Percentiles rank a stretch among this genome's conserved stretches.
Conservation (phyloP, 2,888 invertebrate genomes). For the Rosalia funebris region DNA sequence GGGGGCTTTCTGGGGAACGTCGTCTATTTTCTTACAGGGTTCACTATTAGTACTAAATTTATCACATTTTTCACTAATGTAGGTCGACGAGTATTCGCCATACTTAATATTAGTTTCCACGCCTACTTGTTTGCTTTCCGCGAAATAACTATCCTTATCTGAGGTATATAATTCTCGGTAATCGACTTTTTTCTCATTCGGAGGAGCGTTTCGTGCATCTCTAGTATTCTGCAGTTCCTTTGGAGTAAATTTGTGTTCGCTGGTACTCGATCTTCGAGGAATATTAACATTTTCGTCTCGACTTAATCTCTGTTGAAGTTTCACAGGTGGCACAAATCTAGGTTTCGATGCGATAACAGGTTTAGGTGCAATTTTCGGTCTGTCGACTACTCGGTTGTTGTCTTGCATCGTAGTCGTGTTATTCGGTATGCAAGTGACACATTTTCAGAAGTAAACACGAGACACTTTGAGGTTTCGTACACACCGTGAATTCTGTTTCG, state of each 20-base stretch:
- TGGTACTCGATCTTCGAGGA: conserved; percentile 21
- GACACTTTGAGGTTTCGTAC: conserved; percentile 17
- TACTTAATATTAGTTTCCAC: conserved; percentile 48
- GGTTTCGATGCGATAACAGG: conserved; percentile 60
- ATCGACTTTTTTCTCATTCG: conserved; percentile 39
- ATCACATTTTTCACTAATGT: conserved; percentile 58
- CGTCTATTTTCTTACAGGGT: conserved; percentile 51
- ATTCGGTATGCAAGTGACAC: conserved; percentile 27
- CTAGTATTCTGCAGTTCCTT: conserved; percentile 35
- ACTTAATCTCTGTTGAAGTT: conserved; percentile 47
- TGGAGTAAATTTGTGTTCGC: conserved; percentile 30
- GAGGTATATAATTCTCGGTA: conserved; percentile 37
- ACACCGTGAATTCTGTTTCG: background rate
- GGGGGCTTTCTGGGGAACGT: conserved; percentile 56
- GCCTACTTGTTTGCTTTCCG: conserved; percentile 37
- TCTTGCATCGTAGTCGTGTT: conserved; percentile 52
- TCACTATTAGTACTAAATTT: conserved; percentile 51
- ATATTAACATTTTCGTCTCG: conserved; percentile 40
- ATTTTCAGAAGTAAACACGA: conserved; percentile 28
- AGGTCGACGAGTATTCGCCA: conserved; percentile 46
- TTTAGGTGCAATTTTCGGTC: conserved; percentile 61
- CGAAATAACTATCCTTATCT: conserved; percentile 35
- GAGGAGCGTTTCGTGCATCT: conserved; percentile 29
- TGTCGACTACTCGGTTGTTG: conserved; percentile 51
- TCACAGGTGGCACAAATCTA: conserved; percentile 63